Evolutionary conservation across 2,888 invertebrate genomes (phyloP), one percentile per base, ranked within the genome.

Genomic region (Shargacucullia verbasci): DNA sequence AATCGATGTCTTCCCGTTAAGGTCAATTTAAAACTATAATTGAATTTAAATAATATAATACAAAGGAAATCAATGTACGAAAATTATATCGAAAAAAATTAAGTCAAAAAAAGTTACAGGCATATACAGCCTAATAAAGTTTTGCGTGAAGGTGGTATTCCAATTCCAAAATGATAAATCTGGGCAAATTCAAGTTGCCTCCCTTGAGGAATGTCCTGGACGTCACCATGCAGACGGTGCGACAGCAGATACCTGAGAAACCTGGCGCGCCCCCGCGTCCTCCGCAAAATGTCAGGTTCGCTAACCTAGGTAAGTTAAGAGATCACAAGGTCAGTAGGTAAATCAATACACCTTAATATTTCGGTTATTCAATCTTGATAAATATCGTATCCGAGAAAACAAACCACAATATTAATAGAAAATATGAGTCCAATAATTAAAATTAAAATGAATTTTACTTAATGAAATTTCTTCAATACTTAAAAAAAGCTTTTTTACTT

Each of bases 171-270:
- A 92, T 88, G 89, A 84, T 91, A 52, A 90, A 93, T 64, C 70
- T 94, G 57, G 95, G 95, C 34, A 95, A 95, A 61, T 95, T 96
- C 74, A 95, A 95, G 80, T 84, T 98, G 78, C 96, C 97, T 44
- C 96, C 97, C 34, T 81, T 97, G 65, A 95, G 95, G 83, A 97
- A 97, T 84, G 96, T 97, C 38, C 84, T 97, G 81, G 97, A 97
- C 84, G 97, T 97, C 69, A 97, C 97, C 20, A 96, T 97, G 95
- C 97, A 97, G 89, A 97, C 97, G 14, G 95, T 97, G 44, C 95
- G 97, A 77, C 97, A 97, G 83, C 95, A 96, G 80, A 95, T 97
- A 82, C 97, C 98, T 47, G 96, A 96, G 38, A 96, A 95, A 79
- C 84, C 91, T 8, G 93, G 94, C 2, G 92, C 95, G 33, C 86